Base-by-base conservation (phyloP, 2,113 vertebrate genomes). In the Bostrychus sinensis region DNA sequence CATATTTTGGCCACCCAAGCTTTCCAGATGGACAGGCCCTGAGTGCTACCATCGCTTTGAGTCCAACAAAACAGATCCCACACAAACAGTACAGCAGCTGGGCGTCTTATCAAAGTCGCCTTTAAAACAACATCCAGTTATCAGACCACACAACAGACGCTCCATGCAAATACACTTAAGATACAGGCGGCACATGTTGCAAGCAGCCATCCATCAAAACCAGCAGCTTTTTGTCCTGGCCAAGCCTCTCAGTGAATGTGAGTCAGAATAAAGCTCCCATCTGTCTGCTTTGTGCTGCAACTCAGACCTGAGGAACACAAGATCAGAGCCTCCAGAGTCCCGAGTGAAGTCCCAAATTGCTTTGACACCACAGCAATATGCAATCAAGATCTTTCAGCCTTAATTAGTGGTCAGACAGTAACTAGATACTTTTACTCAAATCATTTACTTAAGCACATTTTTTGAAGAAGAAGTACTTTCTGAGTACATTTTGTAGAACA, bases 361-460 rank as follows among this genome's bases (percentile, higher is more conserved):
- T 88, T 65, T 70, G 78, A 89, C 85, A 78, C 83, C 43, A 39
- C 68, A 62, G 72, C 78, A 79, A 90, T 70, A 83, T 77, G 78
- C 79, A 87, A 86, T 87, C 82, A 79, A 11, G 77, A 73, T 84
- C 67, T 82, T 82, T 89, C 88, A 85, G 70, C 66, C 68, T 75
- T 71, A n/a, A n/a, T n/a, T n/a, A n/a, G n/a, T n/a, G n/a, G n/a
- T n/a, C n/a, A n/a, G n/a, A n/a, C n/a, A n/a, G n/a, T n/a, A n/a
- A n/a, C n/a, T n/a, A n/a, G n/a, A n/a, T n/a, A n/a, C n/a, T n/a
- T n/a, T n/a, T n/a, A n/a, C n/a, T n/a, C n/a, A n/a, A n/a, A n/a
- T n/a, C n/a, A n/a, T n/a, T n/a, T n/a, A n/a, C n/a, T n/a, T n/a
- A n/a, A n/a, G n/a, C n/a, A n/a, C n/a, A n/a, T n/a, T n/a, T n/a